Percentiles rank a stretch among this genome's conserved stretches.
Conservation (phyloP, 2,113 vertebrate genomes). For the Sula dactylatra region DNA sequence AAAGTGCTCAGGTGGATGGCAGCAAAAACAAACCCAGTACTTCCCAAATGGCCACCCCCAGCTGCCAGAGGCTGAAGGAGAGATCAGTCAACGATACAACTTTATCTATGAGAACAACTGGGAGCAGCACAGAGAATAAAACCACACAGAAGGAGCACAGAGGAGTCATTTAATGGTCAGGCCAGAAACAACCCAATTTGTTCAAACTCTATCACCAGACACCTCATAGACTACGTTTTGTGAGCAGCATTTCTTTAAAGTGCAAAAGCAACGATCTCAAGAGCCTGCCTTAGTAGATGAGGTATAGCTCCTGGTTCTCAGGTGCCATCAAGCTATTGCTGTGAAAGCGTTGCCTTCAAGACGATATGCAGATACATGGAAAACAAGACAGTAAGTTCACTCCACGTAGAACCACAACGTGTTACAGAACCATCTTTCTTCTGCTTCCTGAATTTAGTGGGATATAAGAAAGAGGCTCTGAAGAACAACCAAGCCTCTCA, state of each 20-base stretch:
- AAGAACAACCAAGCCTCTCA: not conserved
- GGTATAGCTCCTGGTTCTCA: not conserved
- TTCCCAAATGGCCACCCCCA: not conserved
- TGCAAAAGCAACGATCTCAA: not conserved
- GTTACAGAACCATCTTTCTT: not conserved
- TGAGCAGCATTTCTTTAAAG: not conserved
- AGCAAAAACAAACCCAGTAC: not conserved
- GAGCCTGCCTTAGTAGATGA: not conserved
- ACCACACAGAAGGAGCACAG: not conserved
- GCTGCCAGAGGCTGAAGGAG: not conserved
- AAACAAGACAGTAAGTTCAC: not conserved
- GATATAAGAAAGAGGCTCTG: not conserved
- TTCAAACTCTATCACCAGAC: not conserved
- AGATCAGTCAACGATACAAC: not conserved
- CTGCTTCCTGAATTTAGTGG: not conserved
- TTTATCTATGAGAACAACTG: not conserved
- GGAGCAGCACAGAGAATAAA: not conserved
- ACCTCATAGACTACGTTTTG: rapidly evolving
- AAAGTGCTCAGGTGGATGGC: not conserved
- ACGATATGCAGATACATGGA: rapidly evolving
- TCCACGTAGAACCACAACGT: rapidly evolving
- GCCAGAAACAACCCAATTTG: not conserved
- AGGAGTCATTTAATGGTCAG: rapidly evolving
- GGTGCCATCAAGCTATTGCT: not conserved
- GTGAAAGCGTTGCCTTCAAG: too few relatives aligned